Evolutionary conservation across 2,888 invertebrate species (phyloP).

Genomic region (Noctua pronuba): DNA sequence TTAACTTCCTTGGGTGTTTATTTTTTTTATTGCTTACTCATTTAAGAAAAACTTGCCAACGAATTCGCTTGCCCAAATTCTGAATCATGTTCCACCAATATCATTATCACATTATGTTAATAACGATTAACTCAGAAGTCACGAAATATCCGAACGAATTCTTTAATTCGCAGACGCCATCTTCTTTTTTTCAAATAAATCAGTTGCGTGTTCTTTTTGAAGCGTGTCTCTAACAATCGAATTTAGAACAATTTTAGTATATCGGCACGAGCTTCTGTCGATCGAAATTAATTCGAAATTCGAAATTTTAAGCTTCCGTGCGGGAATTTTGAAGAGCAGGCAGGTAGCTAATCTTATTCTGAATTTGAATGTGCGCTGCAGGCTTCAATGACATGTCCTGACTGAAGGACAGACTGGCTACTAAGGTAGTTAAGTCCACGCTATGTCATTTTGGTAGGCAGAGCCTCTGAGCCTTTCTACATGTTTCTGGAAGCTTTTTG

Average conservation of each 20-base stretch:
- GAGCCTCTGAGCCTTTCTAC: not conserved
- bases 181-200: constrained; percentile 55
- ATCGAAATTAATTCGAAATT: constrained; percentile 71
- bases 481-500: constrained; percentile 18
- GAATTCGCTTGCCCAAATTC: not conserved
- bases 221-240: constrained; percentile 78
- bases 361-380: constrained; percentile 58
- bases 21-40: no score
- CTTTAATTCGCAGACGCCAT: constrained; percentile 54
- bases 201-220: constrained; percentile 72
- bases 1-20: not conserved
- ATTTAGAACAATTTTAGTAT: constrained; percentile 73
- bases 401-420: constrained; percentile 48
- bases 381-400: constrained; percentile 55
- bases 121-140: constrained; percentile 41
- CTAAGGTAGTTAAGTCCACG: constrained; percentile 46
- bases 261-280: constrained; percentile 83
- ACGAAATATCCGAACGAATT: constrained; percentile 47
- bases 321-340: constrained; percentile 72
- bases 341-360: constrained; percentile 65
- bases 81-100: constrained; percentile 23
- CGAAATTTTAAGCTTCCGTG: constrained; percentile 81
- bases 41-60: not conserved
- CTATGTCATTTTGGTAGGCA: constrained; percentile 32
- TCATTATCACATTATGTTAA: constrained; percentile 48